Percentiles rank a stretch among this genome's conserved stretches.
phyloP scores from a whole-genome alignment of 2,113 vertebrate species.

The Sinosuthora webbiana region DNA sequence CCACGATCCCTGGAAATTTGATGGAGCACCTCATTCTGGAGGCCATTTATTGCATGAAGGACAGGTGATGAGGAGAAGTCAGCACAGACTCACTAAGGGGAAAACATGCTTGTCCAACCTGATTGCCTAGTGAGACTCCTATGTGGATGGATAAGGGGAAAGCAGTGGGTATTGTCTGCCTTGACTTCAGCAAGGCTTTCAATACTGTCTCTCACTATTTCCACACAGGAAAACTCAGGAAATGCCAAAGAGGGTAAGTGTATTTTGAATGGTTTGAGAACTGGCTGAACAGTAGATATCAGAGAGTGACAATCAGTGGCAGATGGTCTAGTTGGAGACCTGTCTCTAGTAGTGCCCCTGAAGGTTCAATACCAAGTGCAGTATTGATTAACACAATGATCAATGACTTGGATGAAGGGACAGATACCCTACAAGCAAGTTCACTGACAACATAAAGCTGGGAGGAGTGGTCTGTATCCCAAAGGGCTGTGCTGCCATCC shows the following conservation, averaged over 20 bases:
- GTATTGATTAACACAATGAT: not conserved
- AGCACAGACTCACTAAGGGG: not conserved
- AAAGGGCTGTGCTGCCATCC: not conserved
- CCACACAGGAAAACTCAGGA: not conserved
- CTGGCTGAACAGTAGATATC: not conserved
- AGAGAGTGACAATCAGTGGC: not conserved
- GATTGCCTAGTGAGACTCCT: not conserved
- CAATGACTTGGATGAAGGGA: not conserved
- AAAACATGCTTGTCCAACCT: not conserved
- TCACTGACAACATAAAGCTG: not conserved
- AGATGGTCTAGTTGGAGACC: not conserved
- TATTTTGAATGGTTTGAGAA: not conserved
- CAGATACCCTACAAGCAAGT: not conserved
- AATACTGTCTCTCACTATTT: not conserved
- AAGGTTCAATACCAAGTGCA: not conserved
- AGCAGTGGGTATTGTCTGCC: not conserved
- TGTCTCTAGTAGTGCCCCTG: not conserved
- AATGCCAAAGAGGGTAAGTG: not conserved
- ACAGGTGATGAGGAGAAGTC: not conserved
- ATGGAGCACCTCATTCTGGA: not conserved
- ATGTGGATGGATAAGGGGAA: not conserved
- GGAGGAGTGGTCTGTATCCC: not conserved
- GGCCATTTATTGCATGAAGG: not conserved
- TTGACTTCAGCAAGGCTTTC: not conserved
- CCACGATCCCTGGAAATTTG: not conserved